Evolutionary conservation across 2,888 invertebrate species (phyloP), one percentile per base, ranked within the genome.

Genomic region (Taphrorychus bicolor): DNA sequence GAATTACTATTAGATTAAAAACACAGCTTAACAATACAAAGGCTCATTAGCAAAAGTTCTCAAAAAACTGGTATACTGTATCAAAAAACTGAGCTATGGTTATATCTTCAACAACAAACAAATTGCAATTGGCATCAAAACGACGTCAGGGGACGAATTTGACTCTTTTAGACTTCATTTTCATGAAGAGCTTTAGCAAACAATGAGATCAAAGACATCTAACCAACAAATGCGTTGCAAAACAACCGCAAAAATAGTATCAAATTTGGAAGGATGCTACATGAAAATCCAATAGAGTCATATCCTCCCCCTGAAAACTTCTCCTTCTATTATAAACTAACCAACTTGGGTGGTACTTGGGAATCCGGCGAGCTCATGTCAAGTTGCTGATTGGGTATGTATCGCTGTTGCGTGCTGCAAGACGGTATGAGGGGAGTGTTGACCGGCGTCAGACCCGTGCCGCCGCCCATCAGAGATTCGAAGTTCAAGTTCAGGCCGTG

Each of bases 381-480:
- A 70, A 11, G n/a, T n/a, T n/a, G n/a, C n/a, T n/a, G n/a, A n/a
- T n/a, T n/a, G 24, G 83, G 86, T 54, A 90, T 88, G 80, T 87
- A 87, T 78, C 92, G 87, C 79, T 91, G 91, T 81, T 93, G 92
- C 72, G 89, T 89, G 69, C 91, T 90, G 83, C 93, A 93, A 21
- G 86, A 85, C 18, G 90, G 90, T 74, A 89, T 84, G 59, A 90
- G 78, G 1, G 92, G 91, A 62, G 87, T 88, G 54, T 87, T 89
- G 32, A 94, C 92, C 0, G 96, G 96, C 5, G 96, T 96, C 54
- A 97, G 84, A 0, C 96, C 95, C 1, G 96, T 95, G 76, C 95
- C 95, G 57, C 95, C 95, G 76, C 94, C 95, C 92, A 96, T 94
- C 69, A 97, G 86, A 73, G 93, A 93, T 77, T 97, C 96, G 81